Evolutionary conservation across 2,888 invertebrate genomes (phyloP).

Genomic region (Sinhomidia bicolor): DNA sequence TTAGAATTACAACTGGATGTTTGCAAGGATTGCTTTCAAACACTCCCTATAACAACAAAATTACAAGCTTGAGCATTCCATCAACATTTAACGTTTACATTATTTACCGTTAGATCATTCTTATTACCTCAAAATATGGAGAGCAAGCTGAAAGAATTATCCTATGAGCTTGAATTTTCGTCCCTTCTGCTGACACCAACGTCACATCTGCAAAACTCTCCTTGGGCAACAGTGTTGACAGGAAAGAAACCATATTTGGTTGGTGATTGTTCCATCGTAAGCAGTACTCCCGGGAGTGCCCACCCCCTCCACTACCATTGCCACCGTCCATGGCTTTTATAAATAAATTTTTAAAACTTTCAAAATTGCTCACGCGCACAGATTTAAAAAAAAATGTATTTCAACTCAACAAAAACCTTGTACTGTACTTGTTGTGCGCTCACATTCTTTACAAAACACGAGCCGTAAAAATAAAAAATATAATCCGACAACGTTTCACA

Average conservation of each 20-base stretch:
- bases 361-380: background rate
- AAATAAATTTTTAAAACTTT: background rate
- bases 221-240: conserved; percentile 91
- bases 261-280: conserved; percentile 96
- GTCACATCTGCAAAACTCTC: conserved; percentile 95
- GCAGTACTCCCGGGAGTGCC: conserved; percentile 85
- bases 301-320: conserved; percentile 41
- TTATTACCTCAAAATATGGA: conserved; percentile 93
- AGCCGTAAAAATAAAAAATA: no score
- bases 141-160: conserved; percentile 95
- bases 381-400: background rate
- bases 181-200: conserved; percentile 91
- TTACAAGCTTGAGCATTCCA: no score
- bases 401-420: background rate
- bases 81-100: conserved; percentile 95
- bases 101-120: conserved; percentile 87
- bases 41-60: conserved; percentile 78
- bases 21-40: conserved; percentile 81
- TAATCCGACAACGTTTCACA: no score
- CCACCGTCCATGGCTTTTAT: conserved; percentile 58
- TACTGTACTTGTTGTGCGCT: background rate
- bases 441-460: background rate
- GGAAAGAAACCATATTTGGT: conserved; percentile 94
- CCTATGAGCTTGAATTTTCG: conserved; percentile 93
- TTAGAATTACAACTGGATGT: conserved; percentile 81